Evolutionary conservation across 2,888 invertebrate genomes (phyloP).

Genomic region (Limenitis camilla): DNA sequence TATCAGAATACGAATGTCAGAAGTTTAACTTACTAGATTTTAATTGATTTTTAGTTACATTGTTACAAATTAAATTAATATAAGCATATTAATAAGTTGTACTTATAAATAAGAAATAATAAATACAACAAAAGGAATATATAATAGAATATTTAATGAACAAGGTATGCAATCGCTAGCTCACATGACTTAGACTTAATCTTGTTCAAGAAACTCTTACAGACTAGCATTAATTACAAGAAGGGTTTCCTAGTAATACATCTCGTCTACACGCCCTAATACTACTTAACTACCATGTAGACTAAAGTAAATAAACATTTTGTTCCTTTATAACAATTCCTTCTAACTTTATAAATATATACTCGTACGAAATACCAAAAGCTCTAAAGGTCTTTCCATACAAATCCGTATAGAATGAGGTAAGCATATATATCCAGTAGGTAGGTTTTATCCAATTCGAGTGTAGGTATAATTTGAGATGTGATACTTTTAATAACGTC

Average conservation of each 20-base stretch:
- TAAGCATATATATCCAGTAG: constrained; percentile 5
- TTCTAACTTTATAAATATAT: not conserved
- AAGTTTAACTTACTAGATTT: no score
- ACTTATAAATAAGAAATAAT: not conserved
- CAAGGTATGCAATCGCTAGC: constrained; percentile 27
- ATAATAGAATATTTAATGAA: no score
- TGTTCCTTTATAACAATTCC: not conserved
- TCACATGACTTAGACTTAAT: constrained; percentile 44
- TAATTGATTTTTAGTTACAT: no score
- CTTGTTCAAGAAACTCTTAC: constrained; percentile 48
- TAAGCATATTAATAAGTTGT: no score
- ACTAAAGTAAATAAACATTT: constrained; percentile 5
- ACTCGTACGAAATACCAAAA: not conserved
- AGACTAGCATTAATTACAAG: constrained; percentile 46
- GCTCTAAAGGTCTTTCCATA: not conserved
- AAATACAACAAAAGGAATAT: no score
- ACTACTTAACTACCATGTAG: constrained; percentile 10
- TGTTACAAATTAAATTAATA: no score
- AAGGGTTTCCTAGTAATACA: constrained; percentile 41
- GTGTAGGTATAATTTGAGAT: constrained; percentile 19
- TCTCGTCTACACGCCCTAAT: constrained; percentile 39
- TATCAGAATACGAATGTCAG: no score
- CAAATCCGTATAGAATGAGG: not conserved
- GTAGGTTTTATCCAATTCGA: constrained; percentile 19
- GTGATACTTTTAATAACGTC: constrained; percentile 23